phyloP scores from a whole-genome alignment of 2,113 vertebrate species.

The Oophaga pumilio region DNA sequence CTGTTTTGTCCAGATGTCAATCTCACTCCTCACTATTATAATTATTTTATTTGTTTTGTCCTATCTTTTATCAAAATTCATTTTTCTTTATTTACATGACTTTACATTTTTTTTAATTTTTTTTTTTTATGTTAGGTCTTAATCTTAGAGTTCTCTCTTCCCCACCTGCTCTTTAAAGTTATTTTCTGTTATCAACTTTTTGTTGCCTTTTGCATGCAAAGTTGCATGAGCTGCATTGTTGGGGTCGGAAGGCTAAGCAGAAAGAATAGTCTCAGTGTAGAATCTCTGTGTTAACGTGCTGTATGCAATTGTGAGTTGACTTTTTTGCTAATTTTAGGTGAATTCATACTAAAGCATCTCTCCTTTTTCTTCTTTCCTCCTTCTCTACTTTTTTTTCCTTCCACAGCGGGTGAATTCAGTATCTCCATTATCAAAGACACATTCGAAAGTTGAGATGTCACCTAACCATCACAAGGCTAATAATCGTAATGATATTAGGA shows the following conservation, averaged over 20 bases:
- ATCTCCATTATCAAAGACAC: conserved; percentile 74
- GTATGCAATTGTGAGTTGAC: conserved; percentile 70
- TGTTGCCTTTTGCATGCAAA: conserved; percentile 95
- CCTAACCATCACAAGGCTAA: conserved; percentile 71
- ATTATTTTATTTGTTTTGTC: conserved; percentile 43
- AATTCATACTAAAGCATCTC: conserved; percentile 74
- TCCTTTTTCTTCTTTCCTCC: conserved; percentile 62
- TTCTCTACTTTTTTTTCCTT: conserved; percentile 61
- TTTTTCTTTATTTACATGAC: conserved; percentile 55
- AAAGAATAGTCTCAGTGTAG: conserved; percentile 78
- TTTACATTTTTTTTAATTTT: conserved; percentile 11
- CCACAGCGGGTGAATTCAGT: conserved; percentile 80
- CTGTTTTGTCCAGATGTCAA: conserved; percentile 79
- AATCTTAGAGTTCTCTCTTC: conserved; percentile 62
- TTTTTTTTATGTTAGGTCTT: conserved; percentile 47
- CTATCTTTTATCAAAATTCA: conserved; percentile 53
- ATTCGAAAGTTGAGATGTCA: conserved; percentile 68
- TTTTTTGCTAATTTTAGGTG: conserved; percentile 62
- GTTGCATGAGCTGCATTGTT: conserved; percentile 99
- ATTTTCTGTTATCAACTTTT: conserved; percentile 60
- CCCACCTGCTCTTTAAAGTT: conserved; percentile 62
- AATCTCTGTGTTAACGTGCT: conserved; percentile 76
- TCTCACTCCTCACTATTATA: conserved; percentile 62
- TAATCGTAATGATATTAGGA: conserved; percentile 66
- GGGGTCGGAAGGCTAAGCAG: conserved; percentile 81